Conservation (phyloP, 2,888 invertebrate genomes). For the Epistrophe eligans region DNA sequence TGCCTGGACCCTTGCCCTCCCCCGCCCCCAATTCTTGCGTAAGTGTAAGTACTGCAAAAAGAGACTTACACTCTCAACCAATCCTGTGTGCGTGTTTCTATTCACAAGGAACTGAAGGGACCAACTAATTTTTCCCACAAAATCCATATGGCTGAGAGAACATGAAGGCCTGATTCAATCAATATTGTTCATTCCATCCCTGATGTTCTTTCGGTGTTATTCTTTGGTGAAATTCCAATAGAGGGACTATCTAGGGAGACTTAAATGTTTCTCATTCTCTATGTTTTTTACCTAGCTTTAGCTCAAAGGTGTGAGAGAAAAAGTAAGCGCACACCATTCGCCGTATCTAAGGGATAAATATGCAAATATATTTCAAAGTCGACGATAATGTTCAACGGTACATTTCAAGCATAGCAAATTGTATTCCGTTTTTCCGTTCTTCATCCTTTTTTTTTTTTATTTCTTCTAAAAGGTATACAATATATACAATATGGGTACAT, state of each 20-base stretch:
- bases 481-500: background rate
- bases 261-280: slow-evolving; percentile 10
- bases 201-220: slow-evolving; percentile 25
- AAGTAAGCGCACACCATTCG: slow-evolving; percentile 75
- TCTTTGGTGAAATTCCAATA: slow-evolving; percentile 41
- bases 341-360: slow-evolving; percentile 75
- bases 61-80: too few relatives aligned
- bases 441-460: slow-evolving; percentile 1
- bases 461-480: background rate
- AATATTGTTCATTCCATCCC: background rate
- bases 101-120: too few relatives aligned
- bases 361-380: slow-evolving; percentile 75
- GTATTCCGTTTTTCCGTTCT: slow-evolving; percentile 47
- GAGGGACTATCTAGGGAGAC: background rate
- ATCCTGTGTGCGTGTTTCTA: too few relatives aligned
- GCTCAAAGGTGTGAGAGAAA: slow-evolving; percentile 69
- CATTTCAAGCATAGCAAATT: slow-evolving; percentile 76
- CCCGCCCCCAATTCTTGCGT: too few relatives aligned
- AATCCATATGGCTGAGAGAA: too few relatives aligned
- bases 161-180: background rate
- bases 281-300: background rate
- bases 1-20: too few relatives aligned
- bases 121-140: too few relatives aligned
- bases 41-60: too few relatives aligned
- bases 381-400: slow-evolving; percentile 73